phyloP scores from a whole-genome alignment of 2,797 vertebrate genomes.

The Sebastes matsubarae region DNA sequence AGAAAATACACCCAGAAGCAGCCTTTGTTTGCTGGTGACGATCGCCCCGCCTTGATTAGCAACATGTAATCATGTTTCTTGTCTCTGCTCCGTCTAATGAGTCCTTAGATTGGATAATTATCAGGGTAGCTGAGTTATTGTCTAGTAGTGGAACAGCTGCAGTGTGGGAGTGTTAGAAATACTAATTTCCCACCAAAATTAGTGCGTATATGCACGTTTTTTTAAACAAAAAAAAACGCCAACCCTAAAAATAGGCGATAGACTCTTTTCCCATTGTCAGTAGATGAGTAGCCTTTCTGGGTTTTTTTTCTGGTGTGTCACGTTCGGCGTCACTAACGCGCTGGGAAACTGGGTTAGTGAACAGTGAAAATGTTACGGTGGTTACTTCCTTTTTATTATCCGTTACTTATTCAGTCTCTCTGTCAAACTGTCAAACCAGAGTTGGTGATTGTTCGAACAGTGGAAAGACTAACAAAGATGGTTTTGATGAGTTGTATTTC shows the following conservation, averaged over 20 bases:
- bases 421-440: too few species aligned
- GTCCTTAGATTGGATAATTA: slow-evolving; percentile 54
- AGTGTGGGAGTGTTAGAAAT: background rate
- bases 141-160: slow-evolving; percentile 10
- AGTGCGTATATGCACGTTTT: background rate
- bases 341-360: too few species aligned
- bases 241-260: background rate
- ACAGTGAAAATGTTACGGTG: too few species aligned
- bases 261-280: background rate
- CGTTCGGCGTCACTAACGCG: background rate
- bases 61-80: slow-evolving; percentile 42
- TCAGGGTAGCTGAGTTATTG: slow-evolving; percentile 28
- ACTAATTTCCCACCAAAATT: background rate
- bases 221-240: background rate
- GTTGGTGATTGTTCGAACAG: too few species aligned
- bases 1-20: background rate
- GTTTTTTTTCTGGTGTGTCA: background rate
- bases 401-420: too few species aligned
- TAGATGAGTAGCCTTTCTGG: background rate
- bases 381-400: too few species aligned
- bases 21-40: background rate
- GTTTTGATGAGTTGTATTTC: too few species aligned
- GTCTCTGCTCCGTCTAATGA: slow-evolving; percentile 44
- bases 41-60: slow-evolving; percentile 36
- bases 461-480: too few species aligned